These are phyloP conservation scores for Xenopus borealis DNA, from an alignment of 2,113 vertebrate species.

Conservation along the genomic window DNA sequence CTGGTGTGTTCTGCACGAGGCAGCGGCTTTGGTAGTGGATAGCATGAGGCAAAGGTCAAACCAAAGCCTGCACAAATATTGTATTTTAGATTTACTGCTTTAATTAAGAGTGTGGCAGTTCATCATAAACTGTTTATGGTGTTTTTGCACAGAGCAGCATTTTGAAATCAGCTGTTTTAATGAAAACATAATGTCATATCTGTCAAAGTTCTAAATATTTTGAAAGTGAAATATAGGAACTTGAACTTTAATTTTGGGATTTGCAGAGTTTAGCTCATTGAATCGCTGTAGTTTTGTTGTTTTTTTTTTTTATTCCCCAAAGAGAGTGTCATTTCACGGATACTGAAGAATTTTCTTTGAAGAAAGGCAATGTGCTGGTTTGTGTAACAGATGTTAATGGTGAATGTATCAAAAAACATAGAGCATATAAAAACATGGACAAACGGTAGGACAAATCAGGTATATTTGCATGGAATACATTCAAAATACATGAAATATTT, in stretches of 20 bases:
- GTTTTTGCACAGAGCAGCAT: slow-evolving; percentile 78
- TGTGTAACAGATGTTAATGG: slow-evolving; percentile 55
- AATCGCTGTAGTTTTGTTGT: slow-evolving; percentile 64
- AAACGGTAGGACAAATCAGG: not conserved
- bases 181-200: slow-evolving; percentile 81
- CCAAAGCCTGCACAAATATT: slow-evolving; percentile 79
- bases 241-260: slow-evolving; percentile 78
- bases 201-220: slow-evolving; percentile 89
- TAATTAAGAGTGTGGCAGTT: slow-evolving; percentile 88
- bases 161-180: slow-evolving; percentile 86
- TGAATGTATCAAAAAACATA: slow-evolving; percentile 54
- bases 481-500: not conserved
- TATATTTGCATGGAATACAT: not conserved
- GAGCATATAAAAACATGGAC: slow-evolving; percentile 17
- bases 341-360: slow-evolving; percentile 46
- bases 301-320: slow-evolving; percentile 63
- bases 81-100: slow-evolving; percentile 87
- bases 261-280: slow-evolving; percentile 73
- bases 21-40: slow-evolving; percentile 73
- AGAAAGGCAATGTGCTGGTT: slow-evolving; percentile 39
- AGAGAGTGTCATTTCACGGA: slow-evolving; percentile 66
- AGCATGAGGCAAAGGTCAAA: slow-evolving; percentile 81
- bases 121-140: slow-evolving; percentile 91
- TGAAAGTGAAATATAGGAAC: slow-evolving; percentile 79
- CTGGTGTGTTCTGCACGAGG: slow-evolving; percentile 66